Percentiles rank a stretch among this genome's conserved stretches.
Conservation (phyloP, 2,113 vertebrate genomes). For the Eira barbara region DNA sequence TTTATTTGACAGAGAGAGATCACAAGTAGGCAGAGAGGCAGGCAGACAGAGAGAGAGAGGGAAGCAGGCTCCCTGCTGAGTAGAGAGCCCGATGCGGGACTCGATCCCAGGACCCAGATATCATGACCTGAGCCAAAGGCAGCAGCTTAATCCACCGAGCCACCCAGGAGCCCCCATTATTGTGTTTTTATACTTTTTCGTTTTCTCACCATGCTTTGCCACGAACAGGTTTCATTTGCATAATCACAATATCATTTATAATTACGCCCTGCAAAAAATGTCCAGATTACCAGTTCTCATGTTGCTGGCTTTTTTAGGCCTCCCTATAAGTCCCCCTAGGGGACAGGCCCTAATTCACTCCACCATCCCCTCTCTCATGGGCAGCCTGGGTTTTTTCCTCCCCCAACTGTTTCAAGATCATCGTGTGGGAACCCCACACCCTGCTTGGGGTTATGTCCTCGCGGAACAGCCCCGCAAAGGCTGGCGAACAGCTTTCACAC, state of each 20-base stretch:
- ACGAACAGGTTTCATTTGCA: slow-evolving; percentile 18
- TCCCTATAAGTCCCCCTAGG: neutral
- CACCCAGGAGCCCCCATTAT: no score
- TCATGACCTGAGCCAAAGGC: no score
- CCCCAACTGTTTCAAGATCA: neutral
- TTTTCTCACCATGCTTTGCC: slow-evolving; percentile 41
- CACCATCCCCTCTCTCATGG: neutral
- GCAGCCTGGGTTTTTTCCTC: neutral
- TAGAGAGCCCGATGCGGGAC: no score
- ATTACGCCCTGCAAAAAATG: neutral
- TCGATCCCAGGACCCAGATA: no score
- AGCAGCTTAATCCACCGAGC: no score
- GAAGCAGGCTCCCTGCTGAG: no score
- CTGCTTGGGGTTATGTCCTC: neutral
- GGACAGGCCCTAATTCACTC: neutral
- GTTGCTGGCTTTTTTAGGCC: neutral
- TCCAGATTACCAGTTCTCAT: neutral
- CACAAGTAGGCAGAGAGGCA: no score
- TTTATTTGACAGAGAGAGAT: no score
- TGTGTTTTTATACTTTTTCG: slow-evolving; percentile 41
- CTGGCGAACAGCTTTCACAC: neutral
- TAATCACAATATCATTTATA: neutral
- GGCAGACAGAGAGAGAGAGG: no score
- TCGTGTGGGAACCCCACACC: neutral
- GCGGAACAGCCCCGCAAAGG: neutral